A percentile compares a stretch with the other conserved stretches of the same genome.
Evolutionary conservation across 2,113 vertebrate species (phyloP).

Genomic region (Prunella himalayana): DNA sequence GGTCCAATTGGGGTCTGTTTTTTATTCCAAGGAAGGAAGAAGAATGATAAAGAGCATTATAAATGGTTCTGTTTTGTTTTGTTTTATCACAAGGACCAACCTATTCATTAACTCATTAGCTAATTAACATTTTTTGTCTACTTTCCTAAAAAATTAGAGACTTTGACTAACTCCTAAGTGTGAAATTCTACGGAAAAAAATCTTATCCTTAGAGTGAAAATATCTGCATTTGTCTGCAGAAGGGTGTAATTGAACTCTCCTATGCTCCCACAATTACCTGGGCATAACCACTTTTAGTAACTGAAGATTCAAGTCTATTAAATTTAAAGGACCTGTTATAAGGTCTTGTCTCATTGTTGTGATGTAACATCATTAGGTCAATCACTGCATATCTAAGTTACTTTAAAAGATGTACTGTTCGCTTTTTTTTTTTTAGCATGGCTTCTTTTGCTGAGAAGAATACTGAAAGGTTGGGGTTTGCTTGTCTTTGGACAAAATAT

Average conservation of each 20-base stretch:
- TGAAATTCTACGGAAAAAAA: background rate
- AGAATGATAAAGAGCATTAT: background rate
- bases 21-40: background rate
- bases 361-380: background rate
- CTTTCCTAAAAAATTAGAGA: background rate
- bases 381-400: background rate
- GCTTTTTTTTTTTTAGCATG: background rate
- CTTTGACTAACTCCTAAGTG: accelerated
- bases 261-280: background rate
- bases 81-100: background rate
- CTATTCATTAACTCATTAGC: background rate
- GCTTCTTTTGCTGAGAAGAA: background rate
- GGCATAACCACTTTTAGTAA: background rate
- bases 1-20: background rate
- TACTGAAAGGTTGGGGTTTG: accelerated
- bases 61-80: background rate
- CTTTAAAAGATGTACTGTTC: background rate
- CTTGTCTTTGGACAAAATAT: background rate
- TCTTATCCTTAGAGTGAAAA: background rate
- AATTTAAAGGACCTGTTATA: background rate
- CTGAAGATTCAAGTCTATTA: background rate
- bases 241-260: background rate
- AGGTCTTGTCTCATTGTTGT: background rate
- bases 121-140: background rate
- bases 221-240: background rate